These are phyloP conservation scores for Emys orbicularis DNA, from an alignment of 2,797 vertebrate genomes.

Conservation along the genomic window DNA sequence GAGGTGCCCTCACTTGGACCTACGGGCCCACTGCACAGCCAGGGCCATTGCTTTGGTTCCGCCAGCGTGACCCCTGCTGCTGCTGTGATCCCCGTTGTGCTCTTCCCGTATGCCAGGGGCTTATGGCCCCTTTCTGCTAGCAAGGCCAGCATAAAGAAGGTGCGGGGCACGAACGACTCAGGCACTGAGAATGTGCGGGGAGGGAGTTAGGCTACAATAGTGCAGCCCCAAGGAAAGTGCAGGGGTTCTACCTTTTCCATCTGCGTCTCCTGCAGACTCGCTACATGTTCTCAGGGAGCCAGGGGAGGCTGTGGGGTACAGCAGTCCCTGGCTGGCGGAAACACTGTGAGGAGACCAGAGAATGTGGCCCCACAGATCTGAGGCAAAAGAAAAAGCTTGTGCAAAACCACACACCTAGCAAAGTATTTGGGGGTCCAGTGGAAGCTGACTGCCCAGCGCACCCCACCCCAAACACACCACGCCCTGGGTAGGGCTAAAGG, in stretches of 20 bases:
- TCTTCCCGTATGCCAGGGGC: neutral
- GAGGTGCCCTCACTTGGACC: neutral
- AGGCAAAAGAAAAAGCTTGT: neutral
- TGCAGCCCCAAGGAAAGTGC: neutral
- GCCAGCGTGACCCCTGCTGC: neutral
- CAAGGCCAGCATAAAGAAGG: neutral
- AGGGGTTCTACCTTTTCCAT: neutral
- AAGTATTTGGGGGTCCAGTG: neutral
- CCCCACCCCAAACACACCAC: accelerated
- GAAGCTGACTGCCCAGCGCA: neutral
- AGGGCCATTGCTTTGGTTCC: neutral
- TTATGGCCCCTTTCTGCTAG: neutral
- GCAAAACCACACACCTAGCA: neutral
- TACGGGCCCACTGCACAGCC: neutral
- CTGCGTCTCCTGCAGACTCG: neutral
- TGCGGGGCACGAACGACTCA: neutral
- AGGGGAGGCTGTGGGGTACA: neutral
- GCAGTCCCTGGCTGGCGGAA: neutral
- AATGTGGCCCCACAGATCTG: neutral
- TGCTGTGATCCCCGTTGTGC: neutral
- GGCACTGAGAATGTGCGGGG: neutral
- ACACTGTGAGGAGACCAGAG: neutral
- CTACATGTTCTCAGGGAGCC: neutral
- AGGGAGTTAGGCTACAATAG: neutral
- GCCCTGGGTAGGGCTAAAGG: neutral